A percentile compares a stretch with the other conserved stretches of the same genome.
Conservation (phyloP, 1,140 invertebrate genomes). For the Hycleus cichorii region DNA sequence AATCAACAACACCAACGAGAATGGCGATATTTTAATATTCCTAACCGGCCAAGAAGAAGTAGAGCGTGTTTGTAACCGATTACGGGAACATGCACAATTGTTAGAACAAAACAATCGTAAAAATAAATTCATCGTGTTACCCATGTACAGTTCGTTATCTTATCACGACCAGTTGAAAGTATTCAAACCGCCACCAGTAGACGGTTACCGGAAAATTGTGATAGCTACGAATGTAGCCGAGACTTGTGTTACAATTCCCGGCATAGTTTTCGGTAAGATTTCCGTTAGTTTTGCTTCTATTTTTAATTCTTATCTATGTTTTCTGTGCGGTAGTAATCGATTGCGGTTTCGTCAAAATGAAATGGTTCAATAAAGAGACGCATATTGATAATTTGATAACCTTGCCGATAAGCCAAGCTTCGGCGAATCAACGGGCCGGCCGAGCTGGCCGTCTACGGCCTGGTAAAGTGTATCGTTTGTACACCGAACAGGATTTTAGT, state of each 20-base stretch:
- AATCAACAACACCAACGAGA: constrained; percentile 74
- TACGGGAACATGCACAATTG: constrained; percentile 57
- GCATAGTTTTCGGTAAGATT: constrained; percentile 75
- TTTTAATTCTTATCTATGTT: background rate
- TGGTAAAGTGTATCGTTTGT: constrained; percentile 77
- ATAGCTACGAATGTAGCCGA: constrained; percentile 97
- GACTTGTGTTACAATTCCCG: constrained; percentile 80
- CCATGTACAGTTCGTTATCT: constrained; percentile 88
- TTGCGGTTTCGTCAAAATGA: constrained; percentile 94
- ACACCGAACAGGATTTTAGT: constrained; percentile 70
- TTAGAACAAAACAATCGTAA: constrained; percentile 41
- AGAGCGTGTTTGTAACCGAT: constrained; percentile 58
- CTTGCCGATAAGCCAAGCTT: constrained; percentile 80
- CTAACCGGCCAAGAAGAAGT: constrained; percentile 93
- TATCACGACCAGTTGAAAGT: constrained; percentile 81
- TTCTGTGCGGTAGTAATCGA: constrained; percentile 68
- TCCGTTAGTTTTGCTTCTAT: constrained; percentile 2
- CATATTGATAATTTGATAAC: constrained; percentile 80
- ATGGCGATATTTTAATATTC: constrained; percentile 89
- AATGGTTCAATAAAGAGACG: constrained; percentile 79
- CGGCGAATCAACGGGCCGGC: constrained; percentile 86
- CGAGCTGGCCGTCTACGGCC: constrained; percentile 77
- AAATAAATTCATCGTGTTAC: constrained; percentile 66
- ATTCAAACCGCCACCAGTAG: constrained; percentile 65
- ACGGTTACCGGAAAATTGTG: constrained; percentile 80